Evolutionary conservation across 2,888 invertebrate species (phyloP), one percentile per base, ranked within the genome.

Genomic region (Drosophila kanekoi): DNA sequence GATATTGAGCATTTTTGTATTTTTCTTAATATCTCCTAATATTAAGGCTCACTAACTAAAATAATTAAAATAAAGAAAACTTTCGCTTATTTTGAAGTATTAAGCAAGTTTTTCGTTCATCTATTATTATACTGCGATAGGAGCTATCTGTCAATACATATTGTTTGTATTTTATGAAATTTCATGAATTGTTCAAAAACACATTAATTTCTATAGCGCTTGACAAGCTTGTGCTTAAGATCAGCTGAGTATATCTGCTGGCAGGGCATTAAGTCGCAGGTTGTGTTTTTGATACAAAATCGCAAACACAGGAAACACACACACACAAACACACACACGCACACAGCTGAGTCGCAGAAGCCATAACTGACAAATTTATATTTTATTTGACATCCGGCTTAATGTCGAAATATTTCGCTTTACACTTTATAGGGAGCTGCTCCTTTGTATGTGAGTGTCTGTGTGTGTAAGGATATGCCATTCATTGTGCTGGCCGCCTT

Each of bases 341-440:
- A 61, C 40, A 37, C 51, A 62, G 73, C 52, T 54, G 33, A 54
- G 53, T 35, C 45, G 61, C 18, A 44, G 64, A 79, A 81, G 74
- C 85, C 83, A 83, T 83, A 87, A 85, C 85, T 89, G 89, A 90
- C 88, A 89, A 88, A 89, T 89, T 89, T 80, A 79, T 87, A 82
- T 89, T 88, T 90, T 90, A 90, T 89, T 87, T 79, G 89, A 81
- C 82, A 87, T 78, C 77, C 84, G 78, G 76, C 68, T 79, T 77
- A 86, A 72, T 70, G 77, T 70, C 72, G 78, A 76, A 83, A 79
- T 77, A 77, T 79, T 77, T 68, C 74, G 66, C 68, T 37, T 62
- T 49, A 72, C 73, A 75, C 68, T 74, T 52, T 68, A 68, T 53
- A 66, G 66, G 59, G 52, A 52, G 64, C 43, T 16, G 53, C 49